Evolutionary conservation across 2,113 vertebrate genomes (phyloP), one percentile per base, ranked within the genome.

Genomic region (Myotis davidii): DNA sequence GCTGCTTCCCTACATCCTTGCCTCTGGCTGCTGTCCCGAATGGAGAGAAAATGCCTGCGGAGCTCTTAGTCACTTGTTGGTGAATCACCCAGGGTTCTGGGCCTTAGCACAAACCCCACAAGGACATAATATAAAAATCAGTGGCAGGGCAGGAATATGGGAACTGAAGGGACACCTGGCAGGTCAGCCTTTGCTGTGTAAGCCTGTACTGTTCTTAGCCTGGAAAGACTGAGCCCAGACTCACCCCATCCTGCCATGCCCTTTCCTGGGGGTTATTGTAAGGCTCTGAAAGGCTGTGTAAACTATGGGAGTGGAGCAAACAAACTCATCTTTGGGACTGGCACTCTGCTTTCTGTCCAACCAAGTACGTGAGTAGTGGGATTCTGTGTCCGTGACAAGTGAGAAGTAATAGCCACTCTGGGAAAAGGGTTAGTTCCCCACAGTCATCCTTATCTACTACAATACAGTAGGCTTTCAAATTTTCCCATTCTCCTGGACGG

Each of bases 361-460:
- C 97, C 97, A 97, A 95, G 98, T 98, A 96, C 76, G 97, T 97
- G 92, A 97, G 96, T 97, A 90, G 61, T 83, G 69, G 76, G 48
- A 16, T 61, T 94, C 67, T 69, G 25, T 59, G 29, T 81, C 79
- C 7, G 0, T 39, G 29, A 45, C 82, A 82, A 48, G 27, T 37
- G 34, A 78, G n/a, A 77, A 52, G 48, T n/a, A 52, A 84, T 34
- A 82, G 77, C 42, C 32, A 48, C 21, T 16, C 42, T 29, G 72
- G 34, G 42, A 56, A 42, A 52, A 94, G 88, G 27, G 27, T 89
- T 88, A 7, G 34, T 85, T 39, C 21, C 34, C 48, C 39, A 10
- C 10, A 3, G 1, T 61, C 84, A 65, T 29, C 52, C 83, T 93
- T 77, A 61, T 85, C 39, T 90, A 18, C 72, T 37, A 42, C 20